Evolutionary conservation across 2,113 vertebrate genomes (phyloP).

Genomic region (Petrocephalus microphthalmus): DNA sequence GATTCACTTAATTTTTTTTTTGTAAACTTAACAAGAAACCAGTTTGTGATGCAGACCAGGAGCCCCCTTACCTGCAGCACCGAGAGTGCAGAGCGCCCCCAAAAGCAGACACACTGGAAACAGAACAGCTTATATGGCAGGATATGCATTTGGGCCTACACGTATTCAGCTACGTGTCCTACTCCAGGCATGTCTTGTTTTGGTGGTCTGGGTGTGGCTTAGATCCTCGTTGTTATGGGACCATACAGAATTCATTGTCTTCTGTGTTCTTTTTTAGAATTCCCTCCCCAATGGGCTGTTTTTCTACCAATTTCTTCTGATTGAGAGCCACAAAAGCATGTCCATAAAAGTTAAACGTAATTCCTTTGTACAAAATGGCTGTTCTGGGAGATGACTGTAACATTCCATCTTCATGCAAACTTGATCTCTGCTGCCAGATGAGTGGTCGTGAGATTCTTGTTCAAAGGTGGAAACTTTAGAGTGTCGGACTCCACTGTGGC

Average conservation of each 20-base stretch:
- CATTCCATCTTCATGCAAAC: not conserved
- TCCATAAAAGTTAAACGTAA: not conserved
- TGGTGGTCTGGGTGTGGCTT: not conserved
- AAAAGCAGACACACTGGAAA: not conserved
- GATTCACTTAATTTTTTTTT: not conserved
- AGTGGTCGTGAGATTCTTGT: not conserved
- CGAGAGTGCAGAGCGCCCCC: not conserved
- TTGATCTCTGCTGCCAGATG: conserved; percentile 6
- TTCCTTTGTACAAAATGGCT: not conserved
- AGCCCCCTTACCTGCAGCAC: not conserved
- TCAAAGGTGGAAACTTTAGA: conserved; percentile 20
- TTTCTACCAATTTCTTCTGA: not conserved
- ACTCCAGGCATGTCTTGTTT: not conserved
- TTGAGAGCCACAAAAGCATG: not conserved
- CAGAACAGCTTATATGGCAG: not conserved
- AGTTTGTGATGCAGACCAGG: not conserved
- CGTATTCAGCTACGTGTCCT: not conserved
- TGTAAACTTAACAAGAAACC: not conserved
- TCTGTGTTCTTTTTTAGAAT: not conserved
- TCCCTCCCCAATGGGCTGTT: not conserved
- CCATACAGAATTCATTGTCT: not conserved
- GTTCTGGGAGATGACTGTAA: not conserved
- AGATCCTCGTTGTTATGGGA: not conserved
- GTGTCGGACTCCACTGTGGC: conserved; percentile 41
- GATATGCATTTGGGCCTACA: not conserved